Base-by-base conservation (phyloP, 35 echinoderm and acorn worm genomes). In the Apostichopus parvimensis region DNA sequence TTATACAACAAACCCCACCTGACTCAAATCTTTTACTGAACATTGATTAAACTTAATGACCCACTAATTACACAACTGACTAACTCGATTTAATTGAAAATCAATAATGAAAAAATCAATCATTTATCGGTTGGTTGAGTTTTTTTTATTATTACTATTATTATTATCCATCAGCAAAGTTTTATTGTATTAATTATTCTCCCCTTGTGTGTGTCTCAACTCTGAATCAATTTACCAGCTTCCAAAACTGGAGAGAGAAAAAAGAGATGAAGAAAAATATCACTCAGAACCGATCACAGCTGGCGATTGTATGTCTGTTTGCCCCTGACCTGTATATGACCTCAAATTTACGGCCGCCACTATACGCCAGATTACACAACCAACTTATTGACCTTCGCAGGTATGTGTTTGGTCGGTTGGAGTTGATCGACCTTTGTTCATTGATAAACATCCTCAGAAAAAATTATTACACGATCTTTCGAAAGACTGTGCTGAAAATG, bases 371-470 rank as follows among this genome's bases (percentile, higher is more conserved):
- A 84, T 84, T 84, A 59, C 81, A 84, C 81, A 84, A 84, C 81
- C 1, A 84, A 58, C 54, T 58, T 54, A 54, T 60, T 59, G 81
- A 84, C 81, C 81, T 84, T 84, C 81, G 54, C 81, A 57, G 81
- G 81, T 84, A 84, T 84, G 81, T 84, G 81, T 84, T 75, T 23
- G 81, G 81, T 54, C 17, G 81, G 13, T 84, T 56, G 20, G 57
- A 45, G 81, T 58, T 84, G 54, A 84, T 55, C 81, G 81, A 84
- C 81, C 81, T 84, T 84, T 84, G 81, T 56, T 84, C 57, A 84
- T 84, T 84, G 81, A 84, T 60, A 84, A 84, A 84, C 81, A 84
- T 84, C 81, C 81, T 45, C 34, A 45, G 54, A 84, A 24, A n/a
- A 84, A 53, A 45, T 45, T 45, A 45, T 59, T 2, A 21, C 17